Base-by-base conservation (phyloP, 92 coral and sea anemone species). In the Paragorgia papillata region DNA sequence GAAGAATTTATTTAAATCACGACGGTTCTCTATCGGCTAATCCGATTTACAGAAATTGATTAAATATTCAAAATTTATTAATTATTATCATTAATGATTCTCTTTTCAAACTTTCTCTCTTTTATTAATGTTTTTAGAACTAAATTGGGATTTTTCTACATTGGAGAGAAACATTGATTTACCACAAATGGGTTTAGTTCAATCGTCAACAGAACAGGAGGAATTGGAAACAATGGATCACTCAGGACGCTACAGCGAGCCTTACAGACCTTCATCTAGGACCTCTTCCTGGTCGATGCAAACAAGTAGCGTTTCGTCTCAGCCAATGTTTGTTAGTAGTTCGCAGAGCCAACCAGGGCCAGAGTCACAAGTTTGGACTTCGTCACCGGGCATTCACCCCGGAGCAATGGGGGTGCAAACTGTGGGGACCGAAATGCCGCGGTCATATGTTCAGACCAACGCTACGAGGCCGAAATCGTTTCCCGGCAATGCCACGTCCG, bases 221-320 rank as follows among this genome's bases (percentile, higher is more conserved):
- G 24, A 37, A 37, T 37, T 69, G 2, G 76, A 71, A 21, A 35
- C 78, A 0, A 71, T 71, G 78, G 78, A 71, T 41, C 78, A 71
- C 30, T 71, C 78, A 35, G 78, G 78, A 0, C 48, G 22, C 27
- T 71, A 71, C 51, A 33, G 21, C 4, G 62, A 53, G 31, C 78
- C 62, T 19, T 53, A 20, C 24, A 26, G 25, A 2, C 25, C 64
- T 9, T 27, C 64, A 0, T 53, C 78, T 0, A 21, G 22, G 2
- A 68, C 57, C 57, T 50, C 78, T 5, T 33, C 78, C 17, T 71
- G 78, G 78, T 64, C 78, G 3, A 41, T 32, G 9, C 49, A 68
- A 22, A 49, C 75, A 3, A 68, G 58, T 7, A 22, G 25, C 2
- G 58, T 46, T 9, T 20, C 75, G n/a, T 25, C 75, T 1, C 71